phyloP scores from a whole-genome alignment of 2,797 vertebrate species.

The Enoplosus armatus region DNA sequence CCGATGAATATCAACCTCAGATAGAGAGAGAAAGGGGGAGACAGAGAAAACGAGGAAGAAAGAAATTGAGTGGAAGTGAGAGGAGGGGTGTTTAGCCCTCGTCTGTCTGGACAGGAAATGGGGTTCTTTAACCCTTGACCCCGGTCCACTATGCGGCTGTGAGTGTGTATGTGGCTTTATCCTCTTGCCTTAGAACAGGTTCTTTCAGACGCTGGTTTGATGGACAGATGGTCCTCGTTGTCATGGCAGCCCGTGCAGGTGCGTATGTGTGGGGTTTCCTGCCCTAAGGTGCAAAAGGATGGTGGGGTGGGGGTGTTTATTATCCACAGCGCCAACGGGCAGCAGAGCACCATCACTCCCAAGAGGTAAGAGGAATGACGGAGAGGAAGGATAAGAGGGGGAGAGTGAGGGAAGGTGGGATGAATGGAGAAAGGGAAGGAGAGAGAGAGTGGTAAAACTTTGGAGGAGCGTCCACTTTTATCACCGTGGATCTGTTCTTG shows the following conservation, averaged over 20 bases:
- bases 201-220: conserved; percentile 62
- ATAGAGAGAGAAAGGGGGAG: neutral
- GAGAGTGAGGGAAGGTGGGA: conserved; percentile 1
- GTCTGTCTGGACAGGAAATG: conserved; percentile 85
- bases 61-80: conserved; percentile 52
- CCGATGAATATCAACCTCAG: conserved; percentile 20
- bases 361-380: conserved; percentile 60
- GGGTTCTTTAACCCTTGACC: conserved; percentile 78
- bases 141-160: conserved; percentile 44
- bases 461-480: conserved; percentile 62
- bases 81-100: conserved; percentile 59
- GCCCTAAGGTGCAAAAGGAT: conserved; percentile 63
- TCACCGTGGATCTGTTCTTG: conserved; percentile 63
- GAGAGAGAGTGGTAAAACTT: conserved; percentile 51
- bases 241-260: conserved; percentile 77
- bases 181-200: conserved; percentile 69
- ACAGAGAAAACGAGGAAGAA: conserved; percentile 1
- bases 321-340: conserved; percentile 71
- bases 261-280: conserved; percentile 72
- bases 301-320: conserved; percentile 66
- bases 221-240: conserved; percentile 80
- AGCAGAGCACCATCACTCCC: conserved; percentile 57
- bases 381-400: conserved; percentile 25
- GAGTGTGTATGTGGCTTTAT: conserved; percentile 59
- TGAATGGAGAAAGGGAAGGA: conserved; percentile 34